Base-by-base conservation (phyloP, 2,888 invertebrate species). In the Odontomyia ornata region DNA sequence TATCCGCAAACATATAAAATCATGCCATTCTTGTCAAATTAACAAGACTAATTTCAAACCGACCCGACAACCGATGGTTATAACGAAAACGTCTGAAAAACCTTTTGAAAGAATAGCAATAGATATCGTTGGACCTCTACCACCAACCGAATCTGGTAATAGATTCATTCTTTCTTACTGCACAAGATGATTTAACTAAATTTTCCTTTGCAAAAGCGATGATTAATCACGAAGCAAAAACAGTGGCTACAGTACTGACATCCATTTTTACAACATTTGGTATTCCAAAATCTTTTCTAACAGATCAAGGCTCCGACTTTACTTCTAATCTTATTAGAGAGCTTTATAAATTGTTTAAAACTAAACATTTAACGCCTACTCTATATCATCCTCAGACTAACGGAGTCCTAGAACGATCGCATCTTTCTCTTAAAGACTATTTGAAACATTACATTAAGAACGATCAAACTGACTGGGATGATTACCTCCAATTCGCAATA, bases 161-260 rank as follows among this genome's bases (percentile, higher is more conserved):
- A 67, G 80, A 80, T 85, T 80, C 73, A 82, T 85, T 21, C n/a
- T n/a, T n/a, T n/a, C 72, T 86, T 11, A 84, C 84, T 0, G 27
- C 83, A 5, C 83, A 84, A 80, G 83, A 85, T 71, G 83, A 84
- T 77, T 75, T 84, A 18, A 83, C 84, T 0, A 84, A 85, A 81
- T 85, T 80, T 78, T 82, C 82, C 13, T 80, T 81, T 77, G 84
- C 84, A 5, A 80, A 79, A 62, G 79, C 83, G 0, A 79, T 85
- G 11, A 81, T 80, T 4, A 83, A 85, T 80, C 81, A 81, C 21
- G 83, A 84, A 80, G 82, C 85, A 0, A 27, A 46, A 52, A 84
- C 83, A 0, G 80, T 85, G 7, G 84, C 84, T 1, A 65, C 77
- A 72, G 46, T 36, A 13, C 57, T 78, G 30, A 60, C 71, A 13